These are phyloP conservation scores for Eretmocerus hayati DNA, from an alignment of 2,888 invertebrate genomes.

Conservation along the genomic window DNA sequence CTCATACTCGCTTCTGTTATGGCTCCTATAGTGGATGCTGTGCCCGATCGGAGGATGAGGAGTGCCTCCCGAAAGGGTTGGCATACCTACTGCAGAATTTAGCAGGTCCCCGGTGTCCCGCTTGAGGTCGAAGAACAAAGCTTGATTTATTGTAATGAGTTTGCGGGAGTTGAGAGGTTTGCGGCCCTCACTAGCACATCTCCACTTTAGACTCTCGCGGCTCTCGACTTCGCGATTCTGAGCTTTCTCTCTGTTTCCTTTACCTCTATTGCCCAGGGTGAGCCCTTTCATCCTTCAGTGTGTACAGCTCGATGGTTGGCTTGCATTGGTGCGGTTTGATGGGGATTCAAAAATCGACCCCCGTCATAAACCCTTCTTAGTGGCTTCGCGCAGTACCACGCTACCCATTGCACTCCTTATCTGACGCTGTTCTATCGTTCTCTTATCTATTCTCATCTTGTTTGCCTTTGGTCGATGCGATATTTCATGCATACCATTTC, in stretches of 20 bases:
- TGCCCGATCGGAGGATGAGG: not conserved
- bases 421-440: conserved; percentile 14
- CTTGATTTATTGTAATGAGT: conserved; percentile 49
- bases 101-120: too few species aligned
- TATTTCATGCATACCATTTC: not conserved
- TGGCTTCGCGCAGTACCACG: conserved; percentile 25
- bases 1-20: not conserved
- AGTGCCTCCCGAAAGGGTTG: conserved; percentile 15
- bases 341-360: conserved; percentile 45
- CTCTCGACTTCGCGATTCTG: conserved; percentile 19
- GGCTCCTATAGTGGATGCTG: too few species aligned
- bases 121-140: conserved; percentile 48
- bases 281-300: conserved; percentile 19
- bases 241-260: conserved; percentile 9
- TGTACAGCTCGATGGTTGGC: conserved; percentile 20
- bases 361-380: conserved; percentile 48
- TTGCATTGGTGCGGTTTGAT: conserved; percentile 42
- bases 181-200: not conserved
- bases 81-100: conserved; percentile 41
- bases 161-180: conserved; percentile 45
- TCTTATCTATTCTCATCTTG: conserved; percentile 1
- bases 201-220: conserved; percentile 10
- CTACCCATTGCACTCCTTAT: conserved; percentile 25
- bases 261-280: conserved; percentile 9
- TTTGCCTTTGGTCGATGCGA: not conserved